phyloP scores from a whole-genome alignment of 2,888 invertebrate genomes.

The Sesia bembeciformis region DNA sequence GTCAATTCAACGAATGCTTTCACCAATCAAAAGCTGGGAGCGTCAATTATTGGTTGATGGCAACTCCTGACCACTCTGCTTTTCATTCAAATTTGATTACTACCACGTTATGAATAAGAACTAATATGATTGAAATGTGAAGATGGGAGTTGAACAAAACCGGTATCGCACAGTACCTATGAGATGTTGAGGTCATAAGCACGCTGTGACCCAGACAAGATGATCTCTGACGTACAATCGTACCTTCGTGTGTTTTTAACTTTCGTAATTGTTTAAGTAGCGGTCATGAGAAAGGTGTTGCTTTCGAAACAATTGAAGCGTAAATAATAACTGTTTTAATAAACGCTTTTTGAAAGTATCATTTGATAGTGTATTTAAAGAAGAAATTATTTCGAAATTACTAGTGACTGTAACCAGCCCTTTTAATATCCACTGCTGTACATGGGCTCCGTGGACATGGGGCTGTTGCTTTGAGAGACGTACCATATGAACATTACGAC shows the following conservation, averaged over 20 bases:
- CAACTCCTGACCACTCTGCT: neutral
- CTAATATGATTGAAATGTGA: neutral
- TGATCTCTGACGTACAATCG: conserved; percentile 33
- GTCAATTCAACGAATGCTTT: neutral
- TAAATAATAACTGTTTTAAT: neutral
- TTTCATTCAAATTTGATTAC: neutral
- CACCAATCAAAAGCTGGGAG: neutral
- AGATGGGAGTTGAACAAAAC: conserved; percentile 30
- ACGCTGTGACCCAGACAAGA: conserved; percentile 45
- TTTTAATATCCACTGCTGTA: no score
- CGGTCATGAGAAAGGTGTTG: conserved; percentile 4
- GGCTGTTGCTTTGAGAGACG: no score
- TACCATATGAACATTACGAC: no score
- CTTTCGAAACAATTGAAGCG: conserved; percentile 3
- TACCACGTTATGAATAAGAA: neutral
- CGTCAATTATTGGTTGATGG: neutral
- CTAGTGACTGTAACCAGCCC: no score
- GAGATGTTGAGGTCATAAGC: conserved; percentile 45
- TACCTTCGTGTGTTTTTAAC: conserved; percentile 14
- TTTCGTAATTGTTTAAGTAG: conserved; percentile 4
- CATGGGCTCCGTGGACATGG: no score
- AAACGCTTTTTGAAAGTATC: neutral
- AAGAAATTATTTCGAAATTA: neutral
- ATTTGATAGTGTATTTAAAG: neutral
- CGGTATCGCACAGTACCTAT: conserved; percentile 40